Evolutionary conservation across 1,140 invertebrate genomes (phyloP).

Genomic region (Drosophila jambulina): DNA sequence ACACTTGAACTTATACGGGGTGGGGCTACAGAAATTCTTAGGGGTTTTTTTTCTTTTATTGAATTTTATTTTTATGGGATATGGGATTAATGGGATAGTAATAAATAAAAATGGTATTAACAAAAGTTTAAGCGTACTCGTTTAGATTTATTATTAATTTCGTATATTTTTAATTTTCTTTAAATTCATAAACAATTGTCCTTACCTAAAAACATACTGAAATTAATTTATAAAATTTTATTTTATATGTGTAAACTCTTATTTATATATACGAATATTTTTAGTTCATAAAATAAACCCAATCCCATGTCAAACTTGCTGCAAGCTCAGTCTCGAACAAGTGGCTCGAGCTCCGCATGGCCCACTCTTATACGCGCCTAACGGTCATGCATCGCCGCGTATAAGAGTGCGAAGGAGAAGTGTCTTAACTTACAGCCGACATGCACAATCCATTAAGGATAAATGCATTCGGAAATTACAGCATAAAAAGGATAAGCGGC

Average conservation of each 20-base stretch:
- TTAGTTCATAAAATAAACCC: neutral
- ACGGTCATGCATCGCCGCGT: constrained; percentile 12
- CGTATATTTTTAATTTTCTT: too few species aligned
- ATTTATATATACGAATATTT: neutral
- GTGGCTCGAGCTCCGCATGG: neutral
- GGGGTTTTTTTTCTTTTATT: too few species aligned
- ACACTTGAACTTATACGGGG: neutral
- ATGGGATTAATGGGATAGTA: too few species aligned
- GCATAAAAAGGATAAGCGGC: constrained; percentile 47
- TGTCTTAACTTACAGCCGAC: constrained; percentile 15
- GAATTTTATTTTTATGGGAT: too few species aligned
- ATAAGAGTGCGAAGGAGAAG: constrained; percentile 21
- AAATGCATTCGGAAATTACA: constrained; percentile 29
- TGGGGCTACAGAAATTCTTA: neutral
- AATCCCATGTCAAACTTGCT: constrained; percentile 4
- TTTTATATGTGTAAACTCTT: neutral
- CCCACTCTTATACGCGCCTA: constrained; percentile 39
- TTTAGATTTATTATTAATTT: too few species aligned
- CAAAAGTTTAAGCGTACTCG: too few species aligned
- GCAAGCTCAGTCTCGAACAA: constrained; percentile 14
- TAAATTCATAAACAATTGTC: neutral
- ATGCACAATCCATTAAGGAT: constrained; percentile 53
- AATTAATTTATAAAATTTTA: neutral
- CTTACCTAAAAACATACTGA: neutral
- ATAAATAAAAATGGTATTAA: too few species aligned